Percentiles rank a stretch among this genome's conserved stretches.
phyloP scores from a whole-genome alignment of 2,888 invertebrate genomes.

The Geotrupes spiniger region DNA sequence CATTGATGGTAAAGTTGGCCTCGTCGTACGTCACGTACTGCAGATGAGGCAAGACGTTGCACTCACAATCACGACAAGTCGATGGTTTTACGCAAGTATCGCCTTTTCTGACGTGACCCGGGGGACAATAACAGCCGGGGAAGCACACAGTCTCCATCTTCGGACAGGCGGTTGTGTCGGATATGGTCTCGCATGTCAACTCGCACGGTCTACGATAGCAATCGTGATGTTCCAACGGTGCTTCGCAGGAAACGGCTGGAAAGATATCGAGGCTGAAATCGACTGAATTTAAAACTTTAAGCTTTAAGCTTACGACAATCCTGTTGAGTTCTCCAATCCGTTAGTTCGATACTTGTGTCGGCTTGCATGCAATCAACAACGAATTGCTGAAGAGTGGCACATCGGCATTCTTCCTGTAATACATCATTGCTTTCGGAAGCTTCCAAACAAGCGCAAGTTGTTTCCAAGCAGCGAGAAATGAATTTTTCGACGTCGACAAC shows the following conservation, averaged over 20 bases:
- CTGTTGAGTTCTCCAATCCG: constrained; percentile 67
- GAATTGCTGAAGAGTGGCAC: constrained; percentile 66
- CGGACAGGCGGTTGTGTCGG: constrained; percentile 61
- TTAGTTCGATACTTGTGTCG: constrained; percentile 61
- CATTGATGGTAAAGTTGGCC: constrained; percentile 73
- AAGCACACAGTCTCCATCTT: constrained; percentile 66
- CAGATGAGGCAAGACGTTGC: constrained; percentile 70
- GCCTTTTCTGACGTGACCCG: constrained; percentile 66
- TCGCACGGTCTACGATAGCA: constrained; percentile 80
- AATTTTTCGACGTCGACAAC: constrained; percentile 67
- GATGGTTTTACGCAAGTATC: constrained; percentile 67
- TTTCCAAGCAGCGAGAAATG: constrained; percentile 70
- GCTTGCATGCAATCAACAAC: constrained; percentile 71
- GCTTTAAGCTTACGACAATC: constrained; percentile 64
- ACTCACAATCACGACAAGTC: constrained; percentile 74
- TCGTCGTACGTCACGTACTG: constrained; percentile 83
- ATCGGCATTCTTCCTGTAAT: constrained; percentile 60
- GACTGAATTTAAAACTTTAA: neutral
- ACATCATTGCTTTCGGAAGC: constrained; percentile 45
- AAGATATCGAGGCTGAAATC: too few relatives aligned
- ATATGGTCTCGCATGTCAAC: constrained; percentile 66
- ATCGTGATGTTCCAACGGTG: constrained; percentile 77
- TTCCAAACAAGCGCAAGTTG: constrained; percentile 70
- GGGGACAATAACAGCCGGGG: constrained; percentile 83
- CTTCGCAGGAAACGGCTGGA: constrained; percentile 67